Conservation (phyloP, 2,888 invertebrate genomes). For the Drosophila neonasuta region DNA sequence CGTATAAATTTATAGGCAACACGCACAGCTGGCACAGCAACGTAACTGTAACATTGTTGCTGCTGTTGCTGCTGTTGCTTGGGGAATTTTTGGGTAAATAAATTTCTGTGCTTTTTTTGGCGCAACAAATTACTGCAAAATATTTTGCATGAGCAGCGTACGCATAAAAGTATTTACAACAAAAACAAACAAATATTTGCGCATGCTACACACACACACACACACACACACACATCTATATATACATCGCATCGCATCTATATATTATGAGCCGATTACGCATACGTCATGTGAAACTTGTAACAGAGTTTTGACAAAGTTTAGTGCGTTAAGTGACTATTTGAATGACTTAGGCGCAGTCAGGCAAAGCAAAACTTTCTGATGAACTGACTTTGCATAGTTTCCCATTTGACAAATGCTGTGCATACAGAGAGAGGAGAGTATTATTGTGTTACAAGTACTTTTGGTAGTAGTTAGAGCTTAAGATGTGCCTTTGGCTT, state of each 20-base stretch:
- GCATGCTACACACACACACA: slow-evolving; percentile 7
- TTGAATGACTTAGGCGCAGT: slow-evolving; percentile 27
- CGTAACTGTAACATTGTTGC: background rate
- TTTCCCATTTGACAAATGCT: slow-evolving; percentile 15
- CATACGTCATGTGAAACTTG: slow-evolving; percentile 55
- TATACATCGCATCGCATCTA: slow-evolving; percentile 10
- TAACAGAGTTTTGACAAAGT: slow-evolving; percentile 36
- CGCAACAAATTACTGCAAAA: slow-evolving; percentile 71
- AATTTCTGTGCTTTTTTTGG: slow-evolving; percentile 53
- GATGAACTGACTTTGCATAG: slow-evolving; percentile 30
- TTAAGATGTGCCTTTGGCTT: slow-evolving; percentile 5
- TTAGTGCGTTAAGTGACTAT: slow-evolving; percentile 43
- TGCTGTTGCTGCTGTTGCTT: slow-evolving; percentile 37
- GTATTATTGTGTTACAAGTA: slow-evolving; percentile 12
- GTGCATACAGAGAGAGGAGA: background rate
- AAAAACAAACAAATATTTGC: slow-evolving; percentile 58
- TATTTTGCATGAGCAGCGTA: slow-evolving; percentile 67
- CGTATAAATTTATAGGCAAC: slow-evolving; percentile 64
- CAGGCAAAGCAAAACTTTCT: slow-evolving; percentile 20
- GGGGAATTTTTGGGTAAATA: slow-evolving; percentile 65
- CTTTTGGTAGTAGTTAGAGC: slow-evolving; percentile 6
- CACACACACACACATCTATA: background rate
- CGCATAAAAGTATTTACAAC: slow-evolving; percentile 66
- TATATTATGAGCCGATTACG: slow-evolving; percentile 50
- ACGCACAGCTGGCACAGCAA: slow-evolving; percentile 52